A percentile compares a stretch with the other conserved stretches of the same genome.
phyloP scores from a whole-genome alignment of 2,113 vertebrate species.

The Upupa epops region DNA sequence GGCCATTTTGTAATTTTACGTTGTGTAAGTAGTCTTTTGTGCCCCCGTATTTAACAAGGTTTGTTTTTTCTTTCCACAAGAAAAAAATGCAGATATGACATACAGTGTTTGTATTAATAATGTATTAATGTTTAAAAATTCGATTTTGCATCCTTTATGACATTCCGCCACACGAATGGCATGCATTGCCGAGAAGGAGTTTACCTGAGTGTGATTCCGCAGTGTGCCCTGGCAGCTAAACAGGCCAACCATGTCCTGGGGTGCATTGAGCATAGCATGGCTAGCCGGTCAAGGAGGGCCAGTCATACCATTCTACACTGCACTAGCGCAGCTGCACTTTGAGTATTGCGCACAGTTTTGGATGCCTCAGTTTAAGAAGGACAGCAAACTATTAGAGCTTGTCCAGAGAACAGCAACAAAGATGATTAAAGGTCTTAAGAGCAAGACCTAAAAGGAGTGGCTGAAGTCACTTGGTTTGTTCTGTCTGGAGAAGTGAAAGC shows the following conservation, averaged over 20 bases:
- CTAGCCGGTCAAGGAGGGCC: fast-evolving
- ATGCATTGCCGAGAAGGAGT: background rate
- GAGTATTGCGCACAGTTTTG: background rate
- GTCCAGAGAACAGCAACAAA: background rate
- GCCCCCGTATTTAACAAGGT: background rate
- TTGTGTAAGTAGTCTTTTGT: background rate
- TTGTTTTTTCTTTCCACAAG: background rate
- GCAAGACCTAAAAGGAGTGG: background rate
- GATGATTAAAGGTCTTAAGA: background rate
- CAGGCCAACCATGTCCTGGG: background rate
- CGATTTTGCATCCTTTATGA: background rate
- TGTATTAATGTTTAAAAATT: background rate
- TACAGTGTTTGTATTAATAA: background rate
- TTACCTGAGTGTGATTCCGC: background rate
- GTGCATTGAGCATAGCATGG: background rate
- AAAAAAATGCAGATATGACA: background rate
- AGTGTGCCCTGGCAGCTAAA: background rate
- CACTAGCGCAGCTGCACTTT: background rate
- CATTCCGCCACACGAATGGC: background rate
- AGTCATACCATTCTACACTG: background rate
- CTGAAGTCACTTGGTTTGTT: background rate
- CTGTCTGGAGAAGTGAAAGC: background rate
- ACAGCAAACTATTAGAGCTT: background rate
- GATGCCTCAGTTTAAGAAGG: background rate
- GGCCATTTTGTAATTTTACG: background rate